Evolutionary conservation across 2,888 invertebrate genomes (phyloP).

Genomic region (Mesorhabditis spiculigera): DNA sequence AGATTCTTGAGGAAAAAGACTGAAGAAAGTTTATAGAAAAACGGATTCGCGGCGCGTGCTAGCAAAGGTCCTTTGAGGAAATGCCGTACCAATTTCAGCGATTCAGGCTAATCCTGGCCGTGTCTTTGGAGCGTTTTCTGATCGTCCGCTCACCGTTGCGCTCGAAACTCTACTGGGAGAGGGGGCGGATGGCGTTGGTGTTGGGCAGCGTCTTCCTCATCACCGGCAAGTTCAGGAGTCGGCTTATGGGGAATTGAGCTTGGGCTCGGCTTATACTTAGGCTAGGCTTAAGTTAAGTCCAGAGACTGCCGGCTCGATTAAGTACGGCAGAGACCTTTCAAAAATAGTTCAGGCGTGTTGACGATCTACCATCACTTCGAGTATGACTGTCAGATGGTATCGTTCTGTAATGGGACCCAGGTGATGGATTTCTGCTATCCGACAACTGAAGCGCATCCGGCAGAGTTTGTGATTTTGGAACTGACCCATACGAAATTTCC

Average conservation of each 20-base stretch:
- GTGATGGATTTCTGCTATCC: constrained; percentile 48
- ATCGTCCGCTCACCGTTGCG: constrained; percentile 49
- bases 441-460: constrained; percentile 35
- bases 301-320: background rate
- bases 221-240: constrained; percentile 26
- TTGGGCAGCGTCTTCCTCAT: constrained; percentile 45
- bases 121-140: constrained; percentile 51
- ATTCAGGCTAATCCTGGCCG: constrained; percentile 54
- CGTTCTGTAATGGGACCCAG: constrained; percentile 54
- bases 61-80: background rate
- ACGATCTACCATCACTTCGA: constrained; percentile 56
- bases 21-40: background rate
- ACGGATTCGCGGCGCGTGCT: too few species aligned
- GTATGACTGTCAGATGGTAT: constrained; percentile 50
- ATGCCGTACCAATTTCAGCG: background rate
- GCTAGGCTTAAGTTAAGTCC: too few species aligned
- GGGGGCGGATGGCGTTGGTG: constrained; percentile 35
- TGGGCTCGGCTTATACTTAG: too few species aligned
- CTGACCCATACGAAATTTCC: background rate
- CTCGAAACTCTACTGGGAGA: constrained; percentile 53
- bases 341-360: constrained; percentile 23
- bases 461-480: constrained; percentile 13
- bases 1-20: background rate
- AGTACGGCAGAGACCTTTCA: too few species aligned
- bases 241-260: too few species aligned